Evolutionary conservation across 2,797 vertebrate species (phyloP), one percentile per base, ranked within the genome.

Genomic region (Lycodopsis pacificus): DNA sequence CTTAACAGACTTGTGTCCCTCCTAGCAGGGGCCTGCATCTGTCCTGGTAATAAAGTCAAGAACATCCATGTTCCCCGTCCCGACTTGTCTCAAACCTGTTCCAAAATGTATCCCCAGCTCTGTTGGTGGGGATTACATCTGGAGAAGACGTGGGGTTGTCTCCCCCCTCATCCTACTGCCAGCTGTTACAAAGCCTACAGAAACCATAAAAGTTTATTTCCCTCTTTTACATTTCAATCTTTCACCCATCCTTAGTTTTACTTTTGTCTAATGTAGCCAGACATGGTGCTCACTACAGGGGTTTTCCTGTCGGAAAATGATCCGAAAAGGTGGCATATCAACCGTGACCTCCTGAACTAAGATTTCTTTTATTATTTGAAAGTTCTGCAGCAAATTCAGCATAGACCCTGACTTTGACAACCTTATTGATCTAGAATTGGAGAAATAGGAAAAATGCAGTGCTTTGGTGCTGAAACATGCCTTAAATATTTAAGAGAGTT

Each of bases 191-290:
- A 72, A 86, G 82, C 80, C 70, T 73, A 65, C 65, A 73, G 76
- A 82, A 79, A 65, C 74, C 72, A 72, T 73, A 40, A 72, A 84
- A 56, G 65, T 86, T 73, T 3, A 77, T 77, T 82, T 81, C 38
- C 71, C 81, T 86, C 81, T 86, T 83, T 83, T 78, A 67, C 77
- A 79, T 85, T 88, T 85, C 20, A 75, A 68, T 86, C 77, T 78
- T 74, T 88, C 65, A 73, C 64, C 71, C 73, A 65, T 70, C 71
- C 66, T 67, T 72, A 54, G 40, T 78, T 80, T 69, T 71, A 72
- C 70, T 73, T 83, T 59, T 78, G 38, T 81, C 44, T 59, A 68
- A 82, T 85, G 25, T 57, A 72, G 72, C 27, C 75, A 76, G 59
- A 74, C 76, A 65, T 42, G 44, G 76, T 51, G 51, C 13, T 70